Evolutionary conservation across 2,113 vertebrate genomes (phyloP).

Genomic region (Ellobius talpinus): DNA sequence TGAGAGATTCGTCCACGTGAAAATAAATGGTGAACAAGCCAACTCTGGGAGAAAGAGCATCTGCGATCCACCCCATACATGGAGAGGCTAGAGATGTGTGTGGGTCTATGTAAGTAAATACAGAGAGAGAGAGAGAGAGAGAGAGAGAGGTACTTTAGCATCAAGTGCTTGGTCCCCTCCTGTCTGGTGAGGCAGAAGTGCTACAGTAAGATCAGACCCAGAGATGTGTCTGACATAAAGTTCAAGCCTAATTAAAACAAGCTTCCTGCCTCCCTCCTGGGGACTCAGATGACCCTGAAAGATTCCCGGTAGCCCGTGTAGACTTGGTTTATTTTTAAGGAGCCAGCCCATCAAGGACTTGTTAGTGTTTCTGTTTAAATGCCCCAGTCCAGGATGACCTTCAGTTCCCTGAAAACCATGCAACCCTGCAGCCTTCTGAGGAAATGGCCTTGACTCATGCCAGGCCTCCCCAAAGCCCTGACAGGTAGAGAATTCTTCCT

Average conservation of each 20-base stretch:
- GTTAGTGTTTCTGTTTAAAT: neutral
- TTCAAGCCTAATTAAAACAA: neutral
- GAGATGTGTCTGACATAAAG: neutral
- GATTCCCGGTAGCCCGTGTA: neutral
- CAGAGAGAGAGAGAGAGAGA: neutral
- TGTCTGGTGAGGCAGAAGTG: constrained; percentile 16
- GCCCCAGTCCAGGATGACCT: neutral
- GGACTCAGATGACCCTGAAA: neutral
- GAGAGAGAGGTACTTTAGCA: neutral
- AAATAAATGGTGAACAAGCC: neutral
- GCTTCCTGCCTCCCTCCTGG: neutral
- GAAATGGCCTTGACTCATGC: neutral
- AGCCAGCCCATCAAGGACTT: fast-evolving
- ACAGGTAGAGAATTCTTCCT: neutral
- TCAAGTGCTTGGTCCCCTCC: neutral
- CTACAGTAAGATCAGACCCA: constrained; percentile 41
- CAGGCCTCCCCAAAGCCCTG: neutral
- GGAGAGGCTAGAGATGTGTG: neutral
- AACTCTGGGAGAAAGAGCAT: neutral
- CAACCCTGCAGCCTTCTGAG: neutral
- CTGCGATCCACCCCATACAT: neutral
- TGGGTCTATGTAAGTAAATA: neutral
- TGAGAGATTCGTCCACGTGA: neutral
- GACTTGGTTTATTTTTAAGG: neutral
- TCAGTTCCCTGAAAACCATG: neutral